phyloP scores from a whole-genome alignment of 2,797 vertebrate species.

The Synanceia verrucosa region DNA sequence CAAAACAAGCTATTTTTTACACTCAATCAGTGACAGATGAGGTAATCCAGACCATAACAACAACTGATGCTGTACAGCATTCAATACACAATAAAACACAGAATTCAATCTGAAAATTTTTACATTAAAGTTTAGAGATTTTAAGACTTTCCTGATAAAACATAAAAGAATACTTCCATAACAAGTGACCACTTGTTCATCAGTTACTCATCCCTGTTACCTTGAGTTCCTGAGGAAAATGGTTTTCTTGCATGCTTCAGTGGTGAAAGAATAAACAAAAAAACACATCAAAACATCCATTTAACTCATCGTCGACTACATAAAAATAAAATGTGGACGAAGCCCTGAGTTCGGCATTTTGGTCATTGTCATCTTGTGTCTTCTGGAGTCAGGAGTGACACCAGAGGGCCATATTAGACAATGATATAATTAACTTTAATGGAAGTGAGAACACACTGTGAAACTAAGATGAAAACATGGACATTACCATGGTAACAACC shows the following conservation, averaged over 20 bases:
- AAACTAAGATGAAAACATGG: no score
- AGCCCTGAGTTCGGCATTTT: no score
- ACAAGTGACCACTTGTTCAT: background rate
- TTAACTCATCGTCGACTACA: no score
- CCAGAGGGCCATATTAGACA: no score
- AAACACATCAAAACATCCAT: no score
- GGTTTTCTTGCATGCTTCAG: background rate
- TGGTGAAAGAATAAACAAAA: background rate
- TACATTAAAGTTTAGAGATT: background rate
- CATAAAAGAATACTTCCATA: background rate
- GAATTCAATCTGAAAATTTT: no score
- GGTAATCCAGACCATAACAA: slow-evolving; percentile 12
- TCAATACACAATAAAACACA: background rate
- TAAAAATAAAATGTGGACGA: no score
- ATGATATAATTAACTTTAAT: no score
- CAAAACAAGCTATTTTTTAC: background rate
- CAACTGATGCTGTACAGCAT: background rate
- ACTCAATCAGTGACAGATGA: slow-evolving; percentile 1
- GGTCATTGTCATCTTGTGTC: no score
- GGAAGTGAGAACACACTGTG: no score
- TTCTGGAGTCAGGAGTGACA: no score
- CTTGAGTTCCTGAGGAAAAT: background rate
- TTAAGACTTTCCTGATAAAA: background rate
- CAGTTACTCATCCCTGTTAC: background rate
- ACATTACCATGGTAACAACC: no score